Percentiles rank a stretch among this genome's conserved stretches.
These are phyloP conservation scores for Acrocyrtus sp. DNA, from an alignment of 2,888 invertebrate genomes.

Conservation along the genomic window DNA sequence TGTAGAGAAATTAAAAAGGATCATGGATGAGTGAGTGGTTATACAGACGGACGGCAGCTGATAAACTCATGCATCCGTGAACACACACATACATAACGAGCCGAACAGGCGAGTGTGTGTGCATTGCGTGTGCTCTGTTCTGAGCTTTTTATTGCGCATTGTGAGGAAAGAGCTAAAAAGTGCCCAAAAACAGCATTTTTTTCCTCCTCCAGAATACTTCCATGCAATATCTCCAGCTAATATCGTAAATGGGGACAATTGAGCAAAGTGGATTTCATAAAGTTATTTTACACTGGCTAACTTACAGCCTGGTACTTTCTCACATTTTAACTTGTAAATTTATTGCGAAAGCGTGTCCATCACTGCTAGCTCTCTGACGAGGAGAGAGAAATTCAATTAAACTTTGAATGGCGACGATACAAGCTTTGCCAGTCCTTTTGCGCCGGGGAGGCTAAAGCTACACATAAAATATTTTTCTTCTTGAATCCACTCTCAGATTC, in stretches of 20 bases:
- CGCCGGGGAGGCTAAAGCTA: neutral
- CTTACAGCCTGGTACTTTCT: neutral
- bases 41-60: conserved; percentile 39
- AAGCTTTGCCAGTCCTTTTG: neutral
- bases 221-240: neutral
- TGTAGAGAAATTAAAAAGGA: no score
- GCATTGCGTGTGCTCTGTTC: neutral
- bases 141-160: neutral
- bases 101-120: conserved; percentile 22
- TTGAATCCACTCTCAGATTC: conserved; percentile 20
- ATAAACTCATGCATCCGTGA: conserved; percentile 49
- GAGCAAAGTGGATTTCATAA: conserved; percentile 23
- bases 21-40: no score
- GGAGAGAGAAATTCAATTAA: conserved; percentile 64
- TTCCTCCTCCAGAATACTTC: no score
- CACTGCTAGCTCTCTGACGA: no score
- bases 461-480: no score
- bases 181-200: conserved; percentile 3
- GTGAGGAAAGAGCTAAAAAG: neutral
- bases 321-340: neutral
- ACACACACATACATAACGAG: conserved; percentile 16
- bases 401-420: conserved; percentile 51
- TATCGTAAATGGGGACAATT: conserved; percentile 5
- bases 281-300: neutral
- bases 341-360: neutral